Conservation (phyloP, 1,140 invertebrate species). For the Trypoxylus dichotomus region DNA sequence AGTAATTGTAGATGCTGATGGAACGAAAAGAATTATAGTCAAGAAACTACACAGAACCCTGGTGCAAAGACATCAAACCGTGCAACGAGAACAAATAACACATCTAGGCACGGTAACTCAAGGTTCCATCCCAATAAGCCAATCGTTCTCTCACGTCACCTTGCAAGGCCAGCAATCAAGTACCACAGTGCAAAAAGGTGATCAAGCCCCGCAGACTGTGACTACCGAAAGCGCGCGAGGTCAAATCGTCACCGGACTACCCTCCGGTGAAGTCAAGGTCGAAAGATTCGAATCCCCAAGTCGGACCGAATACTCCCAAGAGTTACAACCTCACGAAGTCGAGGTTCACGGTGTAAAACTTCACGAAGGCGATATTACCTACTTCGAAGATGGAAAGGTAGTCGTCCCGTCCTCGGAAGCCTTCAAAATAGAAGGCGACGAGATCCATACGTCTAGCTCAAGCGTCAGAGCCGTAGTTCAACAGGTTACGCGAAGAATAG, state of each 20-base stretch:
- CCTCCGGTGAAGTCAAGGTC: constrained; percentile 63
- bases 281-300: constrained; percentile 67
- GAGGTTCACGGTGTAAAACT: constrained; percentile 57
- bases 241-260: constrained; percentile 61
- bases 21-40: constrained; percentile 78
- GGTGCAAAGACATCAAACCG: constrained; percentile 58
- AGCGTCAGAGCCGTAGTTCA: constrained; percentile 75
- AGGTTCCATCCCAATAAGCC: constrained; percentile 56
- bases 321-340: constrained; percentile 60
- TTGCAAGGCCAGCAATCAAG: constrained; percentile 66
- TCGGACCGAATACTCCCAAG: constrained; percentile 55
- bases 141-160: constrained; percentile 67
- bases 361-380: constrained; percentile 57
- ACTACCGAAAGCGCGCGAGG: constrained; percentile 65
- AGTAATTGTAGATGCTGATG: constrained; percentile 77
- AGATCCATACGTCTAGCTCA: constrained; percentile 58
- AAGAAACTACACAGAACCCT: constrained; percentile 66
- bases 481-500: constrained; percentile 74
- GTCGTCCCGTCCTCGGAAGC: constrained; percentile 38
- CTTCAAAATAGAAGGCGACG: constrained; percentile 47
- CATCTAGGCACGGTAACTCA: constrained; percentile 47
- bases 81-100: constrained; percentile 55
- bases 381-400: constrained; percentile 49
- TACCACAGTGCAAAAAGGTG: constrained; percentile 61
- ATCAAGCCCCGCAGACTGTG: constrained; percentile 63